These are phyloP conservation scores for Syngnathus floridae DNA, from an alignment of 2,113 vertebrate species.

Conservation along the genomic window DNA sequence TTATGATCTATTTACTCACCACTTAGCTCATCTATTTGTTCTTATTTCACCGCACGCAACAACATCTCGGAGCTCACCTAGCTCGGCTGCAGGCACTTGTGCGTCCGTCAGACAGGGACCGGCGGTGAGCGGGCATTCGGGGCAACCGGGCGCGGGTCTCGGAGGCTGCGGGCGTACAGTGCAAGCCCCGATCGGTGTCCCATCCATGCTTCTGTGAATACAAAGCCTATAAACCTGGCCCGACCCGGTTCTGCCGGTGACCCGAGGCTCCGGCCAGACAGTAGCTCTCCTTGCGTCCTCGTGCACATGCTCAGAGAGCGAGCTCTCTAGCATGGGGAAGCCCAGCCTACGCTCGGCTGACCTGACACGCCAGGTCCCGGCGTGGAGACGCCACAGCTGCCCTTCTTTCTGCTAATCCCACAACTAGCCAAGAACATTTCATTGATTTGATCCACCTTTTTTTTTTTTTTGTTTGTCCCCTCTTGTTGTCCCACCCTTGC, in stretches of 20 bases:
- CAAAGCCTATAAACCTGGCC: slow-evolving; percentile 71
- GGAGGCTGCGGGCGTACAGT: slow-evolving; percentile 48
- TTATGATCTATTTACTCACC: slow-evolving; percentile 25
- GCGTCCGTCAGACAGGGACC: slow-evolving; percentile 45
- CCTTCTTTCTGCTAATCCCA: slow-evolving; percentile 57
- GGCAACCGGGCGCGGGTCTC: slow-evolving; percentile 67
- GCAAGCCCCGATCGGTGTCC: slow-evolving; percentile 66
- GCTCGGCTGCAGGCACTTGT: slow-evolving; percentile 43
- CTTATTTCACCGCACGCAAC: slow-evolving; percentile 32
- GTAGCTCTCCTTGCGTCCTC: slow-evolving; percentile 79
- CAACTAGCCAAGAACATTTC: slow-evolving; percentile 61
- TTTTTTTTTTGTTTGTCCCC: slow-evolving; percentile 23
- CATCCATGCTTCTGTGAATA: slow-evolving; percentile 74
- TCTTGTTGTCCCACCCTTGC: slow-evolving; percentile 46
- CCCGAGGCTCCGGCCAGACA: slow-evolving; percentile 52
- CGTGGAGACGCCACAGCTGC: slow-evolving; percentile 53
- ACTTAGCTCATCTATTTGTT: slow-evolving; percentile 59
- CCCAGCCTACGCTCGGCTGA: slow-evolving; percentile 64
- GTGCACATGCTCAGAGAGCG: slow-evolving; percentile 78
- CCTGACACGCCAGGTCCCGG: slow-evolving; percentile 50
- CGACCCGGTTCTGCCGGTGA: slow-evolving; percentile 50
- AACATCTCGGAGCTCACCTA: slow-evolving; percentile 54
- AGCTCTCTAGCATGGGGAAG: slow-evolving; percentile 74
- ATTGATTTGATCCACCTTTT: slow-evolving; percentile 27
- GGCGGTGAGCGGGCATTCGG: slow-evolving; percentile 60